phyloP scores from a whole-genome alignment of 2,113 vertebrate species.

The Rhynchomys soricoides region DNA sequence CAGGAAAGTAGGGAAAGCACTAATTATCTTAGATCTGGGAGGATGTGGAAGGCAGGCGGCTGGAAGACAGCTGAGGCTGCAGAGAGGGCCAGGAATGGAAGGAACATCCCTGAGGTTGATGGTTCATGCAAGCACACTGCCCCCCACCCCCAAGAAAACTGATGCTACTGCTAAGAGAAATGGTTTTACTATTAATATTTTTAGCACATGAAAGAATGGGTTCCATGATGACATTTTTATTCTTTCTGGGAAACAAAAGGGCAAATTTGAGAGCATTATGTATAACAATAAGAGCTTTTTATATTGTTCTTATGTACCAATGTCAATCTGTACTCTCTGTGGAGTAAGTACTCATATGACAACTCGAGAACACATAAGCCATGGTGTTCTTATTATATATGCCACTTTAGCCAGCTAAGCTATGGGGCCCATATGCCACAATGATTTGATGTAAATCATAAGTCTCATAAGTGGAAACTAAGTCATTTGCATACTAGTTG shows the following conservation, averaged over 20 bases:
- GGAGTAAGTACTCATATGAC: fast-evolving
- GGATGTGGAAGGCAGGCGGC: not conserved
- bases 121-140: too few relatives aligned
- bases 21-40: constrained; percentile 50
- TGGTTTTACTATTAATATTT: not conserved
- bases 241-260: not conserved
- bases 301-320: not conserved
- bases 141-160: not conserved
- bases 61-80: not conserved
- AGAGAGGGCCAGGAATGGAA: not conserved
- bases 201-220: not conserved
- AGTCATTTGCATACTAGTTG: not conserved
- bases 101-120: not conserved
- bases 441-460: not conserved
- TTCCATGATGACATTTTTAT: not conserved
- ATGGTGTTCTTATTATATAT: not conserved
- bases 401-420: not conserved
- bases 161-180: not conserved
- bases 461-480: not conserved
- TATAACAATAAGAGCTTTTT: not conserved
- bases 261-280: not conserved
- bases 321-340: not conserved
- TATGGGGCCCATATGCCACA: not conserved
- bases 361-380: not conserved
- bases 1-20: constrained; percentile 55